Evolutionary conservation across 2,797 vertebrate species (phyloP), one percentile per base, ranked within the genome.

Genomic region (Myotis vivesi): DNA sequence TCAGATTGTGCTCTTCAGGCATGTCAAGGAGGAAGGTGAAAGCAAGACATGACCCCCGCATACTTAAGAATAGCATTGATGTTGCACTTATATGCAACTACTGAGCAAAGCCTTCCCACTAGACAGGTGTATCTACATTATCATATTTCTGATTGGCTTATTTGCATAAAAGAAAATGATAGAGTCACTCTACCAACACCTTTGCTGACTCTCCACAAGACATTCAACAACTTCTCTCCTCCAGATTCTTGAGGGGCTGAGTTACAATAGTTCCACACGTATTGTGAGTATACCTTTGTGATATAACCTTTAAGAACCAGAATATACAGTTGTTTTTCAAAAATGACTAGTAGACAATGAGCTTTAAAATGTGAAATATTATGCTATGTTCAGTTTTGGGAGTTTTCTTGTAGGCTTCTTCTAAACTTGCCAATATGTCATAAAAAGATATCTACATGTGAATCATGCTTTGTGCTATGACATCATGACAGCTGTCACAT

Each of bases 151-250:
- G 23, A 57, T 5, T 9, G 30, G 8, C 44, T 86, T 44, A 36
- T 89, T 89, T 87, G 30, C 23, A 53, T 82, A 23, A 22, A 76
- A 80, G 17, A 71, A 55, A 57, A 28, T 22, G 30, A 66, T 30
- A 28, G 1, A 22, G 20, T 68, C 25, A 49, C 5, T n/a, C 30
- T 23, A 55, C 0, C 28, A 44, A 77, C 16, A 10, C 22, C 62
- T 71, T 12, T n/a, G 1, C 12, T n/a, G n/a, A 6, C 9, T 5
- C 3, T 15, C 6, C 10, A 5, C 62, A 11, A 55, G 8, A 55
- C 3, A 73, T 6, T 66, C 33, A 53, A 30, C 4, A 69, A 25
- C 3, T 51, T 44, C 23, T 75, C 13, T 64, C 44, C 30, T 80
- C 13, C 12, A 71, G 25, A 73, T 16, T 73, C 7, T 38, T 72